Conservation (phyloP, 2,797 vertebrate genomes). For the Scarus forsteni region DNA sequence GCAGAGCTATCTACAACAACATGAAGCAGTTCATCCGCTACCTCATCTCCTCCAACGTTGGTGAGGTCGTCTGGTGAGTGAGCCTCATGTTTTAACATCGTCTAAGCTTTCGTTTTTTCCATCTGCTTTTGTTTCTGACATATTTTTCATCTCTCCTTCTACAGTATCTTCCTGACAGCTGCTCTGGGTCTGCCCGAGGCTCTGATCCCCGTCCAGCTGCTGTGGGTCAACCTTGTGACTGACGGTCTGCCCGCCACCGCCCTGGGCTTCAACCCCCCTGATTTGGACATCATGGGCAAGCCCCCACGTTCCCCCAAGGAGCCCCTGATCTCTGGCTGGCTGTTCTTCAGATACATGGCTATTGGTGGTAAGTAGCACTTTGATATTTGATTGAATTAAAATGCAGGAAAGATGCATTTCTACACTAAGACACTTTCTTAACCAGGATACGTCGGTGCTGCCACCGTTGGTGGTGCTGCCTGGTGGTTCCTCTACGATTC, state of each 20-base stretch:
- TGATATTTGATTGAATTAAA: constrained; percentile 4
- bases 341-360: constrained; percentile 96
- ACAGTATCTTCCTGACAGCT: constrained; percentile 94
- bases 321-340: constrained; percentile 94
- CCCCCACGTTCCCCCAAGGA: constrained; percentile 93
- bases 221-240: constrained; percentile 96
- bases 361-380: constrained; percentile 88
- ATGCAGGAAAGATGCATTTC: background rate
- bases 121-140: background rate
- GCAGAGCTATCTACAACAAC: constrained; percentile 98
- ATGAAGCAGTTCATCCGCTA: constrained; percentile 99
- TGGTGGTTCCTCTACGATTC: constrained; percentile 96
- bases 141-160: background rate
- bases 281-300: constrained; percentile 96
- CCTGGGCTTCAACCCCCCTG: constrained; percentile 95
- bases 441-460: constrained; percentile 95
- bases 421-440: background rate
- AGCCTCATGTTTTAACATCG: background rate
- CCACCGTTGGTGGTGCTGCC: constrained; percentile 95
- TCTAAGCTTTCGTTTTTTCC: background rate
- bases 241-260: constrained; percentile 95
- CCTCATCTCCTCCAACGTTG: constrained; percentile 97
- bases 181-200: constrained; percentile 94
- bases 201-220: constrained; percentile 94
- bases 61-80: constrained; percentile 96